Evolutionary conservation across 2,113 vertebrate species (phyloP), one percentile per base, ranked within the genome.

Genomic region (Propithecus coquereli): DNA sequence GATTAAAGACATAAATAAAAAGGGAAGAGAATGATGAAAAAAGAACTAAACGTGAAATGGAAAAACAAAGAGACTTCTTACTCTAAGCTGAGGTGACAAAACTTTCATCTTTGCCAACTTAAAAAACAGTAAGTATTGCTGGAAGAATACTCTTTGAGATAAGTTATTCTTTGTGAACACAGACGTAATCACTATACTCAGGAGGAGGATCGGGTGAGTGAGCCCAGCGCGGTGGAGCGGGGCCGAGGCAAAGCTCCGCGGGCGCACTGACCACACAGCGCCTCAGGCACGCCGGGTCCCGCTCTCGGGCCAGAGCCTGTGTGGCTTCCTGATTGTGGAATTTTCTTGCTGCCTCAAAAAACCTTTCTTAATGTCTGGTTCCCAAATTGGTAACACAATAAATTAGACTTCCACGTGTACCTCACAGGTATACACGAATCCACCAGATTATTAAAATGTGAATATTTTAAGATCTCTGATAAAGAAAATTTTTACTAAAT

Each of bases 231-330:
- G 23, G 3, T 5, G 5, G 14, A 66, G 14, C 0, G 8, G 6
- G 17, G 0, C 1, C 16, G 20, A 45, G 40, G 27, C 20, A 17
- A 57, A 74, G 57, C 3, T 27, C 54, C 22, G 27, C 32, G 4
- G 79, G 65, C 32, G 54, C 34, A 74, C 2, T 10, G 37, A 22
- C 3, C 1, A 14, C 3, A 0, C 0, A 16, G 65, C n/a, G 10
- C 18, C 34, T 8, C 34, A 52, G 11, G 47, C 13, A 63, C 20
- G 0, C 0, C 8, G 4, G 3, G n/a, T 18, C 1, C 45, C 2
- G 6, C 14, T 6, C 22, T 43, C 0, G 3, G 2, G 2, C n/a
- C 22, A 8, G 1, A 0, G 7, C 11, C 37, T 18, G 20, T 16
- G 4, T 1, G 2, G 17, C n/a, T 54, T 17, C 20, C 45, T 9